A percentile compares a stretch with the other conserved stretches of the same genome.
Evolutionary conservation across 2,113 vertebrate species (phyloP).

Genomic region (Microtus richardsoni): DNA sequence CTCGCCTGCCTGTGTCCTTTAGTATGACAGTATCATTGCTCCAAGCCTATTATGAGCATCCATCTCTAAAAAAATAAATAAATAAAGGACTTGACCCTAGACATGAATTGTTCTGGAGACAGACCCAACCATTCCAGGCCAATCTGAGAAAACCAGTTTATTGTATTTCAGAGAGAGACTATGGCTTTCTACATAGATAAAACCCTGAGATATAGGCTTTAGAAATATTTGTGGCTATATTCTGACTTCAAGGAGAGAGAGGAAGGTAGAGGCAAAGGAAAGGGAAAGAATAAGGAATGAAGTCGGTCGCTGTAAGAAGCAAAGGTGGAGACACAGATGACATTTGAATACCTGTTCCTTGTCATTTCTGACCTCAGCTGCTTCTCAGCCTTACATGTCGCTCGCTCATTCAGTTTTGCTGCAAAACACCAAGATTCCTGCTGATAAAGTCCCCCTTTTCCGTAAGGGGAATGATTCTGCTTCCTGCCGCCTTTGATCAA

Average conservation of each 20-base stretch:
- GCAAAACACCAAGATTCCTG: not conserved
- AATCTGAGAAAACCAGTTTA: not conserved
- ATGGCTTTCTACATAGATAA: not conserved
- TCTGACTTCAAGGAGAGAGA: not conserved
- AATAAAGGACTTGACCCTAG: not conserved
- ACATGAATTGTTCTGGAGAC: not conserved
- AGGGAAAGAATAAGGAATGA: not conserved
- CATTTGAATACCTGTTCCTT: not conserved
- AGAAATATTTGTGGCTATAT: not conserved
- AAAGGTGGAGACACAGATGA: not conserved
- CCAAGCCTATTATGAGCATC: not conserved
- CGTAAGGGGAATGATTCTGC: conserved; percentile 19
- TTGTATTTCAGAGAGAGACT: not conserved
- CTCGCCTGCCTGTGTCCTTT: not conserved
- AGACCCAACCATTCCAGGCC: not conserved
- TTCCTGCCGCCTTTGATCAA: conserved; percentile 66
- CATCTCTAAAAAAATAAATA: not conserved
- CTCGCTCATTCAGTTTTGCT: not conserved
- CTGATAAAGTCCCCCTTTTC: conserved; percentile 31
- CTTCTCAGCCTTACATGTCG: not conserved
- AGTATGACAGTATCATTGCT: not conserved
- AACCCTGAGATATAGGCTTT: not conserved
- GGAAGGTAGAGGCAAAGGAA: not conserved
- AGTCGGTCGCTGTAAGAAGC: not conserved
- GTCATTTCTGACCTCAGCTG: not conserved